phyloP scores from a whole-genome alignment of 2,113 vertebrate species.

The Varanus salvator region DNA sequence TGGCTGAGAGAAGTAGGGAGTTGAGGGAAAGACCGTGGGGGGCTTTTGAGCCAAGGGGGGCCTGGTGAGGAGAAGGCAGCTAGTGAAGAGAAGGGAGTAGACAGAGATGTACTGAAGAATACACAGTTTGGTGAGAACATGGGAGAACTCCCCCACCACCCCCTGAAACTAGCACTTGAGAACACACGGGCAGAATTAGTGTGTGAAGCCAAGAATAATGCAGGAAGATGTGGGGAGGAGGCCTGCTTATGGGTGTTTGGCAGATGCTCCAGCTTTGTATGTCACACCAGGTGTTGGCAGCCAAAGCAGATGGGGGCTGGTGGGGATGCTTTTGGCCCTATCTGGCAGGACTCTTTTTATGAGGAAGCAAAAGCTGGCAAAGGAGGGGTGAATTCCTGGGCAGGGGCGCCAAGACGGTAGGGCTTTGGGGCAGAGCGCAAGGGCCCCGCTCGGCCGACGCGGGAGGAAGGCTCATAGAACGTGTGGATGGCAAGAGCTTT shows the following conservation, averaged over 20 bases:
- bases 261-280: neutral
- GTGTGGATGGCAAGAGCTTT: no score
- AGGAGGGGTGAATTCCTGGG: neutral
- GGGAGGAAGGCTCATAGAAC: no score
- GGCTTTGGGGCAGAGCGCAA: neutral
- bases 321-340: neutral
- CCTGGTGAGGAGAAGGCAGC: no score
- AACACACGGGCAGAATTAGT: no score
- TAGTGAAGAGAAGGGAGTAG: neutral
- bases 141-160: neutral
- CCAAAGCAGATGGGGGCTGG: neutral
- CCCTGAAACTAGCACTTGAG: no score
- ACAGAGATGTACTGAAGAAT: neutral
- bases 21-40: no score
- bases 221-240: neutral
- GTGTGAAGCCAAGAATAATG: no score
- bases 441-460: no score
- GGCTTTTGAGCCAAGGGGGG: no score
- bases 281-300: neutral
- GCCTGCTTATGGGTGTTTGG: neutral
- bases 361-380: neutral
- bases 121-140: neutral
- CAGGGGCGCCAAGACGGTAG: neutral
- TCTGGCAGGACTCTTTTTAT: neutral
- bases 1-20: neutral